phyloP scores from a whole-genome alignment of 1,140 invertebrate species.

The Periplaneta americana region DNA sequence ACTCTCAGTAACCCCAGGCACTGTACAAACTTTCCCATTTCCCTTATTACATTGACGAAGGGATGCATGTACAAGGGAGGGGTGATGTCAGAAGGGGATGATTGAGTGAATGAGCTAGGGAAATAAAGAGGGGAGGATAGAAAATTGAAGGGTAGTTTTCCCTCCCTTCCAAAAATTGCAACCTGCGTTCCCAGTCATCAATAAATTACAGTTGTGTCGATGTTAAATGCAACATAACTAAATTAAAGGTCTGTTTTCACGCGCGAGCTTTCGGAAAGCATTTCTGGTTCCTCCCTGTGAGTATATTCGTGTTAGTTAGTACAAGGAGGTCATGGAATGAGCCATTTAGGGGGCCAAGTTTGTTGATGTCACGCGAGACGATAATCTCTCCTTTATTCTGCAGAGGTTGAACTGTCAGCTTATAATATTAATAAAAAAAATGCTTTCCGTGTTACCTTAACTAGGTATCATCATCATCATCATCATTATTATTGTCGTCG shows the following conservation, averaged over 20 bases:
- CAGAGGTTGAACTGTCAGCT: too few relatives aligned
- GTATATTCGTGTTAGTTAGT: background rate
- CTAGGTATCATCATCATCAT: too few relatives aligned
- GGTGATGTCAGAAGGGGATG: background rate
- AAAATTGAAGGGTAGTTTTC: background rate
- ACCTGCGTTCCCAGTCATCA: background rate
- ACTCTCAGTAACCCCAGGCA: background rate
- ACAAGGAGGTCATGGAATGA: too few relatives aligned
- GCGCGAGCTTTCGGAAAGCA: background rate
- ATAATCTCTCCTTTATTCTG: too few relatives aligned
- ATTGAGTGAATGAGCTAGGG: background rate
- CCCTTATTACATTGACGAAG: background rate
- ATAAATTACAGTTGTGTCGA: background rate
- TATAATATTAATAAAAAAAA: too few relatives aligned
- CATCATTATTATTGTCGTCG: too few relatives aligned
- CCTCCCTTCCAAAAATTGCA: background rate
- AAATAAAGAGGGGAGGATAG: background rate
- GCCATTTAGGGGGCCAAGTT: too few relatives aligned
- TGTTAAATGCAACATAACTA: background rate
- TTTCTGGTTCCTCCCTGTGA: background rate
- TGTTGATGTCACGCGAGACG: too few relatives aligned
- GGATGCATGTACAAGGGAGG: background rate
- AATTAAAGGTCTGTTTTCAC: background rate
- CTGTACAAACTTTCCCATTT: background rate
- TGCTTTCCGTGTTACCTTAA: too few relatives aligned